Conservation (phyloP, 2,888 invertebrate genomes). For the Antitype chi region DNA sequence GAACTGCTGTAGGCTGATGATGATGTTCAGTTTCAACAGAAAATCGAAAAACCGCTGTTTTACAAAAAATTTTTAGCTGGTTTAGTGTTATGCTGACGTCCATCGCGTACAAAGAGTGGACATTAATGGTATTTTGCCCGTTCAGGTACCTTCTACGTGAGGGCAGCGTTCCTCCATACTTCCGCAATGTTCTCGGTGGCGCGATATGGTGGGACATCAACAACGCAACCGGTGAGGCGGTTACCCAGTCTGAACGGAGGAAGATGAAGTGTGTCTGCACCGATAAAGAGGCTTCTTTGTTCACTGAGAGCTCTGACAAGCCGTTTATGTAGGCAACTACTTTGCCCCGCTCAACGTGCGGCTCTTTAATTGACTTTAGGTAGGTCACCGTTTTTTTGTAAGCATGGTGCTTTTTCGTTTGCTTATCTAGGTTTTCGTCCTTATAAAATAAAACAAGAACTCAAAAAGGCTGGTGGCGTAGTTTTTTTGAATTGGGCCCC, state of each 20-base stretch:
- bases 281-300: conserved; percentile 59
- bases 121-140: not conserved
- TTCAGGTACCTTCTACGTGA: conserved; percentile 77
- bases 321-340: conserved; percentile 7
- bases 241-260: conserved; percentile 73
- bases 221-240: conserved; percentile 76
- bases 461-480: not conserved
- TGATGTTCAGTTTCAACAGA: not conserved
- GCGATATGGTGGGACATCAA: conserved; percentile 87
- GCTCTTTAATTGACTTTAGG: not conserved
- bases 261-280: conserved; percentile 80
- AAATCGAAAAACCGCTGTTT: not conserved
- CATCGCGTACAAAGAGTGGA: not conserved
- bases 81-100: not conserved
- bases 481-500: not conserved
- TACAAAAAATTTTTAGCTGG: not conserved
- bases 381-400: conserved; percentile 19
- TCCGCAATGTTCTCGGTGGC: conserved; percentile 85
- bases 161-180: conserved; percentile 84
- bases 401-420: conserved; percentile 41
- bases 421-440: not conserved
- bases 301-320: not conserved
- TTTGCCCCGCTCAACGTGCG: not conserved
- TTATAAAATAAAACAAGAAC: not conserved
- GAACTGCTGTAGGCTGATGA: too few species aligned